Evolutionary conservation across 1,140 invertebrate genomes (phyloP).

Genomic region (Pogonomyrmex californicus): DNA sequence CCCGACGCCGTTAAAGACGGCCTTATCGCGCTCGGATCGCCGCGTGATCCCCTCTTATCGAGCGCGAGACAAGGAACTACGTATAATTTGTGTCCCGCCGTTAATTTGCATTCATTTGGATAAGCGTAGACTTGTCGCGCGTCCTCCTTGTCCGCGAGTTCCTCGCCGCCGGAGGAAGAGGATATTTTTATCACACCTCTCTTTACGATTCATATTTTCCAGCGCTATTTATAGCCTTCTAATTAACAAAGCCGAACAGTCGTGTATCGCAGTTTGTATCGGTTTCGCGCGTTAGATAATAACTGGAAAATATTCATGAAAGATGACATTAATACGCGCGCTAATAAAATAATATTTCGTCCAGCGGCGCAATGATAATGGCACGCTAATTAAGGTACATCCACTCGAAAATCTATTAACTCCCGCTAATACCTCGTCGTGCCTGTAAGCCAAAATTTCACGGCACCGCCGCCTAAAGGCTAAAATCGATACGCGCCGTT

Average conservation of each 20-base stretch:
- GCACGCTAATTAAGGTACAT: slow-evolving; percentile 20
- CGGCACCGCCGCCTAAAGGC: background rate
- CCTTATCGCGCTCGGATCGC: slow-evolving; percentile 42
- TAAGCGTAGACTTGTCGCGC: background rate
- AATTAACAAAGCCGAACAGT: background rate
- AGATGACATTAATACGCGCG: background rate
- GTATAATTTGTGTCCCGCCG: slow-evolving; percentile 30
- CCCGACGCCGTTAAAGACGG: slow-evolving; percentile 7
- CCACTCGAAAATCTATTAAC: slow-evolving; percentile 26
- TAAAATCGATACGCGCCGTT: slow-evolving; percentile 39
- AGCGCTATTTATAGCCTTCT: background rate
- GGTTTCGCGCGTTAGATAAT: background rate
- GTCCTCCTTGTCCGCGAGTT: background rate
- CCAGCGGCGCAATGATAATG: slow-evolving; percentile 9
- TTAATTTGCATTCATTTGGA: slow-evolving; percentile 52
- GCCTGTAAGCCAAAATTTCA: slow-evolving; percentile 42
- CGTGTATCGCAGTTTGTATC: slow-evolving; percentile 1
- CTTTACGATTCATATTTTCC: background rate
- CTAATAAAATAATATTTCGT: background rate
- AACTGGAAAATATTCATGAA: background rate
- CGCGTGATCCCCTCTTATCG: slow-evolving; percentile 37
- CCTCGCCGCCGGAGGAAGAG: background rate
- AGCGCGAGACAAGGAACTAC: background rate
- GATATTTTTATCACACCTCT: background rate
- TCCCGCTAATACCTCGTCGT: background rate